Evolutionary conservation across 2,888 invertebrate genomes (phyloP).

Genomic region (Nomada goodeniana): DNA sequence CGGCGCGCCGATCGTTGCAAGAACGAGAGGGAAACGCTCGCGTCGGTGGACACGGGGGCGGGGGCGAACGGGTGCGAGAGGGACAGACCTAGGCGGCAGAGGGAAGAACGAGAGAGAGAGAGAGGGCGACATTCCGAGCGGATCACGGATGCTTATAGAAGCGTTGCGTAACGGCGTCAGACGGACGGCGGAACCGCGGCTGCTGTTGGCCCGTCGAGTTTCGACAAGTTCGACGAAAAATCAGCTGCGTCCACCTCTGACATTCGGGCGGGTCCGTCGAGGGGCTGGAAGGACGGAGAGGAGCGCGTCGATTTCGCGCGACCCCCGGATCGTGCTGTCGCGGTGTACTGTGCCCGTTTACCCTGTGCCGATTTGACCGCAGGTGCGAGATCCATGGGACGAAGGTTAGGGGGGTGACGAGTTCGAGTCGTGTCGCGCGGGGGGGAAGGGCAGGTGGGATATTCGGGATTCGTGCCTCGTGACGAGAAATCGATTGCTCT

Average conservation of each 20-base stretch:
- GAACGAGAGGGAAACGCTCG: neutral
- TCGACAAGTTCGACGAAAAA: conserved; percentile 64
- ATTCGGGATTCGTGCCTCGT: too few species aligned
- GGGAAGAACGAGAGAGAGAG: conserved; percentile 58
- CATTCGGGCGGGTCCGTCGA: conserved; percentile 30
- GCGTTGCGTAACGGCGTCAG: conserved; percentile 82
- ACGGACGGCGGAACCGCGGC: conserved; percentile 74
- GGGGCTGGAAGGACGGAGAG: conserved; percentile 32
- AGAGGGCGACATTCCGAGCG: conserved; percentile 80
- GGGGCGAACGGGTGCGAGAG: neutral
- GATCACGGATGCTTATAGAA: conserved; percentile 84
- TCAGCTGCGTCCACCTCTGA: conserved; percentile 38
- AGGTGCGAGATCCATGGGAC: conserved; percentile 29
- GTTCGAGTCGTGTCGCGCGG: neutral
- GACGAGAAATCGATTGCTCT: too few species aligned
- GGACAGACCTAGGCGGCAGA: conserved; percentile 32
- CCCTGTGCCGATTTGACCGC: neutral
- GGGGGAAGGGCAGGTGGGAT: too few species aligned
- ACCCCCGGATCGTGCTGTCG: neutral
- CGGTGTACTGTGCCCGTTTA: conserved; percentile 10
- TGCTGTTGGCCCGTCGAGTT: conserved; percentile 64
- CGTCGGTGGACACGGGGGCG: neutral
- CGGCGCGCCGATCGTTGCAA: neutral
- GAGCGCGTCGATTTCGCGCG: neutral
- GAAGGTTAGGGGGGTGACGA: neutral